Conservation (phyloP, 2,888 invertebrate genomes). For the Drosophila merina region DNA sequence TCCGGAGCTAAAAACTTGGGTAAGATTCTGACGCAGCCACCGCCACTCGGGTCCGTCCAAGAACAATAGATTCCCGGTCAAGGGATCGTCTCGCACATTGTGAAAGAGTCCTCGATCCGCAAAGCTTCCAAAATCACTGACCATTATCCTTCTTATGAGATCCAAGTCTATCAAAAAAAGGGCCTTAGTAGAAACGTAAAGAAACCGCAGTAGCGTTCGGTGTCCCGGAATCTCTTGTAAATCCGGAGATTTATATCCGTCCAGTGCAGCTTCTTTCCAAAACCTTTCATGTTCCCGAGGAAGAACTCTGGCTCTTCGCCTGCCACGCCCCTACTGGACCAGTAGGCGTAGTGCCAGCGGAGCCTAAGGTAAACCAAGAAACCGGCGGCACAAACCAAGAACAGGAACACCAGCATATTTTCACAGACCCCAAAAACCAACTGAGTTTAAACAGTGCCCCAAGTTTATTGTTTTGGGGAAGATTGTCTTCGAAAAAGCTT, state of each 20-base stretch:
- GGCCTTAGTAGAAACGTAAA: constrained; percentile 68
- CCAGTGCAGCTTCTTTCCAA: constrained; percentile 55
- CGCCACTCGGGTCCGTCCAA: constrained; percentile 84
- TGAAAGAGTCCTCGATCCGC: constrained; percentile 77
- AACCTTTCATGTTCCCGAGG: constrained; percentile 70
- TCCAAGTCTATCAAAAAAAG: constrained; percentile 75
- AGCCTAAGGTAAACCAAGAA: constrained; percentile 43
- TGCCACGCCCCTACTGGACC: constrained; percentile 61
- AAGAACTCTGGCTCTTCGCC: constrained; percentile 55
- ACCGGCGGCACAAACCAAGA: constrained; percentile 23
- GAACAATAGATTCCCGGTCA: constrained; percentile 78
- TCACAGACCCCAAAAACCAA: constrained; percentile 16
- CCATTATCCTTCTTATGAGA: constrained; percentile 75
- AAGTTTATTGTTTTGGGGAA: not conserved
- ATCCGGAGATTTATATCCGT: constrained; percentile 65
- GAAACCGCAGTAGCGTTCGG: constrained; percentile 65
- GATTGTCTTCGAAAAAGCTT: constrained; percentile 27
- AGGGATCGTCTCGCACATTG: constrained; percentile 80
- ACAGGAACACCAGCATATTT: constrained; percentile 45
- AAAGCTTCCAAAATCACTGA: constrained; percentile 82
- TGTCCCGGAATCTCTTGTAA: constrained; percentile 55
- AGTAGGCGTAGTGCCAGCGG: constrained; percentile 55
- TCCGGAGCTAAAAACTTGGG: constrained; percentile 85
- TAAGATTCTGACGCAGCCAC: constrained; percentile 83
- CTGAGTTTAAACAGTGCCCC: constrained; percentile 16